Evolutionary conservation across 2,888 invertebrate species (phyloP).

Genomic region (Hirtodrosophila alboralis): DNA sequence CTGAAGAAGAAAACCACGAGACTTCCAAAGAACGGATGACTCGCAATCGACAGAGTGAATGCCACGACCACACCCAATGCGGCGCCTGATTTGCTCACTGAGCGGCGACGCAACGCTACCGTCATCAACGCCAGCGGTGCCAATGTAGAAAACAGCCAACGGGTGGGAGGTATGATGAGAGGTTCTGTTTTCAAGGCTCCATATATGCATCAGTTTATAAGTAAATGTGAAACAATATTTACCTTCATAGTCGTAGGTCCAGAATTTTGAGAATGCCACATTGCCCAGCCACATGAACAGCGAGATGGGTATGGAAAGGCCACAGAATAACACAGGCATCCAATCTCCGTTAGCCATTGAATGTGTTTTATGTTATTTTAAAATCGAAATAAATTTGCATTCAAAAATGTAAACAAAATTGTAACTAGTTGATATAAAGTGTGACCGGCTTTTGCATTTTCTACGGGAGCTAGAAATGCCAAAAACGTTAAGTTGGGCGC

Average conservation of each 20-base stretch:
- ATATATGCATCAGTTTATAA: slow-evolving; percentile 13
- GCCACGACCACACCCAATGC: slow-evolving; percentile 89
- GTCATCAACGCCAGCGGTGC: slow-evolving; percentile 87
- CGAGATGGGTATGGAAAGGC: slow-evolving; percentile 90
- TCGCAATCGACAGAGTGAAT: slow-evolving; percentile 90
- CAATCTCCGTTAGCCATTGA: slow-evolving; percentile 53
- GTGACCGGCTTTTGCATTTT: slow-evolving; percentile 11
- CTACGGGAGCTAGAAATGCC: slow-evolving; percentile 14
- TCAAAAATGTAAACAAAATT: slow-evolving; percentile 50
- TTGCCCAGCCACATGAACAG: slow-evolving; percentile 91
- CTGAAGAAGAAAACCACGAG: slow-evolving; percentile 91
- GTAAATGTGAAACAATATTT: slow-evolving; percentile 40
- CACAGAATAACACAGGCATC: slow-evolving; percentile 87
- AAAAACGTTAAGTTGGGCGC: neutral
- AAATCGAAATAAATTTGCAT: slow-evolving; percentile 13
- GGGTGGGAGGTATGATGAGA: slow-evolving; percentile 80
- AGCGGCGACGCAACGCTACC: slow-evolving; percentile 88
- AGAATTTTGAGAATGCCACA: slow-evolving; percentile 87
- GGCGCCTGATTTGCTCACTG: slow-evolving; percentile 89
- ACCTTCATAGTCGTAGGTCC: slow-evolving; percentile 86
- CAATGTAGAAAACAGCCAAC: slow-evolving; percentile 83
- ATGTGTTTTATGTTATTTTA: neutral
- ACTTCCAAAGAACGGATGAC: slow-evolving; percentile 89
- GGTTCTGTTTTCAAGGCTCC: slow-evolving; percentile 70
- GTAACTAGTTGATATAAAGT: slow-evolving; percentile 8